A percentile compares a stretch with the other conserved stretches of the same genome.
phyloP scores from a whole-genome alignment of 2,113 vertebrate genomes.

The Corynorhinus townsendii region DNA sequence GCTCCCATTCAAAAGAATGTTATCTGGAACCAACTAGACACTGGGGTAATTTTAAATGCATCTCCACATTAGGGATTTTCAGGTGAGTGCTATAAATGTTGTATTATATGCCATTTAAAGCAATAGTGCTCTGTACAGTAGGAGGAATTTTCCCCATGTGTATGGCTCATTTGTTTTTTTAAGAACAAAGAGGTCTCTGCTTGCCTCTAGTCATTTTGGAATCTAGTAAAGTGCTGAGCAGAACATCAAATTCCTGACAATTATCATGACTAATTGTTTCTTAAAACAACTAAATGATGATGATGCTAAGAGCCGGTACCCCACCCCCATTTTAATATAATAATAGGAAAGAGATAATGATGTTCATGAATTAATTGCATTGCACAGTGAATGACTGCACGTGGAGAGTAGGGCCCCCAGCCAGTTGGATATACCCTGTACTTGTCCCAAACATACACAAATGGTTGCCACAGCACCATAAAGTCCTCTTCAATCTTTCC shows the following conservation, averaged over 20 bases:
- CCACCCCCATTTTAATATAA: background rate
- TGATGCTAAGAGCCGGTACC: background rate
- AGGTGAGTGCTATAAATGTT: background rate
- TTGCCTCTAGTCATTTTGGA: background rate
- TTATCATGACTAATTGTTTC: background rate
- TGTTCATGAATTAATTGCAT: background rate
- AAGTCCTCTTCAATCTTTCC: background rate
- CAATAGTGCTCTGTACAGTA: background rate
- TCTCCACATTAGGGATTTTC: background rate
- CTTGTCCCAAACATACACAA: background rate
- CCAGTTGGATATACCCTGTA: background rate
- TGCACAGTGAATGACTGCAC: background rate
- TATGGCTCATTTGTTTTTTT: background rate
- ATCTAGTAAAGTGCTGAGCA: background rate
- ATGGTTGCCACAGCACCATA: background rate
- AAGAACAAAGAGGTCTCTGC: background rate
- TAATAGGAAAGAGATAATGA: background rate
- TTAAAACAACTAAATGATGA: background rate
- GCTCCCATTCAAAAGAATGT: conserved; percentile 16
- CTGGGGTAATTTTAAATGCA: background rate
- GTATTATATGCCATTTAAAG: background rate
- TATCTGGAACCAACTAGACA: conserved; percentile 44
- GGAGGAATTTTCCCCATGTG: background rate
- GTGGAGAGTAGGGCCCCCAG: background rate
- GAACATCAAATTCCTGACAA: conserved; percentile 30